Evolutionary conservation across 2,888 invertebrate species (phyloP), one percentile per base, ranked within the genome.

Genomic region (Calameuta pallipes): DNA sequence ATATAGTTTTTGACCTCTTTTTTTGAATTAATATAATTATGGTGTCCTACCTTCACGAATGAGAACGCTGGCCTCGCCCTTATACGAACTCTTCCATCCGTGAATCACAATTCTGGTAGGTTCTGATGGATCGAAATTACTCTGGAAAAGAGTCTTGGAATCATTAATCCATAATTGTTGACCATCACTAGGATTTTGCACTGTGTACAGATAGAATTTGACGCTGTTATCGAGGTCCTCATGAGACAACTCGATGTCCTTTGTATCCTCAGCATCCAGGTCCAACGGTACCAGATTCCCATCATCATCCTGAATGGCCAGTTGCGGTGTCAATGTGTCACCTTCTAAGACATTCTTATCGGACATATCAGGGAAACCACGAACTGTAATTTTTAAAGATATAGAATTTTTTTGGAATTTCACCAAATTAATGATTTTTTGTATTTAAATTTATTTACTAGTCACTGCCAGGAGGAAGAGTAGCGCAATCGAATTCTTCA

Each of bases 31-130:
- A 15, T 71, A 69, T 35, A 4, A 37, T 6, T 41, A n/a, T 9
- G 13, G 4, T 41, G 31, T 81, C 81, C 81, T 84, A 90, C 90
- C 90, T 56, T 90, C 83, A n/a, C 85, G 87, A 81, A 87, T 76
- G 15, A 81, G n/a, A 4, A 77, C 80, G 76, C 88, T 87, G 4
- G 87, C 79, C 1, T 23, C 1, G 68, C 84, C 84, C 2, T 71
- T 74, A 6, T 73, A 78, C n/a, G 85, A 83, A 75, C 82, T 83
- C 1, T 83, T 69, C 86, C 89, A 90, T 37, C 90, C 90, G 69
- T 90, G 90, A 23, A 87, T 88, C 11, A 90, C 74, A 23, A 90
- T 78, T 76, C 83, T 86, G 1, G 90, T 90, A 0, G 87, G 85
- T 74, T 82, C 86, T 6, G 78, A 77, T 0, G 81, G 71, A 75